phyloP scores from a whole-genome alignment of 2,797 vertebrate species.

The Triplophysa bombifrons region DNA sequence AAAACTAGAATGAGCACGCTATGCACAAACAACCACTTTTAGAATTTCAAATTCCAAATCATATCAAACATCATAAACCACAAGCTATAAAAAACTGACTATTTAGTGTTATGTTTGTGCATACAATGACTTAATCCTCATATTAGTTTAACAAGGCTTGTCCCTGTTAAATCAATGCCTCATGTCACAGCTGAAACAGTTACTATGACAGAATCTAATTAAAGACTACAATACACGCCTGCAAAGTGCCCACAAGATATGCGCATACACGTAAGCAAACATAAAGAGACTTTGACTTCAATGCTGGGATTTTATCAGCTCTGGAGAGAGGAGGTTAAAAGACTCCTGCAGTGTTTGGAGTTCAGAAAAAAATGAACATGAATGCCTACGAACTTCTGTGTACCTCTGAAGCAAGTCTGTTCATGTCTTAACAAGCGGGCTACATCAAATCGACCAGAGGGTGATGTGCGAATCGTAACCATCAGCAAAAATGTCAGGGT shows the following conservation, averaged over 20 bases:
- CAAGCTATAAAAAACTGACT: neutral
- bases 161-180: neutral
- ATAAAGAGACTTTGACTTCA: constrained; percentile 13
- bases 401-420: constrained; percentile 35
- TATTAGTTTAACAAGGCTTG: constrained; percentile 15
- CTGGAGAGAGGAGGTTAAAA: constrained; percentile 30
- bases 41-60: neutral
- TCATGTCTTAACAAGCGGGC: constrained; percentile 33
- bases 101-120: neutral
- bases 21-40: constrained; percentile 12
- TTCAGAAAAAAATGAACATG: constrained; percentile 23
- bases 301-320: constrained; percentile 20
- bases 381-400: constrained; percentile 22
- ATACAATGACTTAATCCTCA: neutral
- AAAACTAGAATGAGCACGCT: constrained; percentile 19
- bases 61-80: neutral
- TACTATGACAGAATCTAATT: constrained; percentile 5
- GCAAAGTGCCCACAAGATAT: neutral
- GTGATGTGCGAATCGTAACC: neutral
- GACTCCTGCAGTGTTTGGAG: constrained; percentile 11
- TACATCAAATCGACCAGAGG: constrained; percentile 8
- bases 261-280: constrained; percentile 8
- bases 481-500: constrained; percentile 2
- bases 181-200: neutral
- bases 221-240: constrained; percentile 22